Percentiles rank a stretch among this genome's conserved stretches.
These are phyloP conservation scores for Myiozetetes cayanensis DNA, from an alignment of 2,113 vertebrate genomes.

Conservation along the genomic window DNA sequence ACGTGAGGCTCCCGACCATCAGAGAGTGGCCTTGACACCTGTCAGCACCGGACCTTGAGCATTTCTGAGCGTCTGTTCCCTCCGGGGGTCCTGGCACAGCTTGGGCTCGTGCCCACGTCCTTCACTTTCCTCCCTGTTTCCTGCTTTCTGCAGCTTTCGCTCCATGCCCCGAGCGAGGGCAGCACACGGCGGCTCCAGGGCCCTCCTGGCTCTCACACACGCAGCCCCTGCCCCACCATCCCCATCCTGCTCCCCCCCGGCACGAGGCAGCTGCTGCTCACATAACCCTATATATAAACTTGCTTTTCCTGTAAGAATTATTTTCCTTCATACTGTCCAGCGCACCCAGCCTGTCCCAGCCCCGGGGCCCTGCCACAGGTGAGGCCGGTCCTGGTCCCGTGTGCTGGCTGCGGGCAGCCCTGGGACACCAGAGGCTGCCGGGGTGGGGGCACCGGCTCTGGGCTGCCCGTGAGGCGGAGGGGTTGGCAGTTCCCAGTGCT, in stretches of 20 bases:
- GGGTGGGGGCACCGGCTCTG: background rate
- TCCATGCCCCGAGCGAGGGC: background rate
- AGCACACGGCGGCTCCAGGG: background rate
- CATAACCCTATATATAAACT: background rate
- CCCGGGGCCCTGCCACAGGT: background rate
- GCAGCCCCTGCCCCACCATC: background rate
- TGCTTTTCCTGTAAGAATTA: background rate
- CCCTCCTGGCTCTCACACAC: background rate
- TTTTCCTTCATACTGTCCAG: background rate
- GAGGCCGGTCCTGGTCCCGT: background rate
- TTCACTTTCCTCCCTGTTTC: background rate
- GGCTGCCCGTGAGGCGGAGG: background rate
- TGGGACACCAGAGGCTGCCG: background rate
- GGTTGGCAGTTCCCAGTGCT: background rate
- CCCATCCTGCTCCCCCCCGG: background rate
- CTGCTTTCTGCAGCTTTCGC: background rate
- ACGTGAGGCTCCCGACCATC: background rate
- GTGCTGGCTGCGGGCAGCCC: background rate
- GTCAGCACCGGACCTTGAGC: background rate
- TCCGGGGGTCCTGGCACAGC: background rate
- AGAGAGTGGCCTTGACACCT: background rate
- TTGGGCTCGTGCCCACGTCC: background rate
- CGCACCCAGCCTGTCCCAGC: background rate
- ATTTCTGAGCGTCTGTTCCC: background rate
- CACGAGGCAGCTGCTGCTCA: background rate